Base-by-base conservation (phyloP, 2,113 vertebrate species). In the Pteronura brasiliensis region DNA sequence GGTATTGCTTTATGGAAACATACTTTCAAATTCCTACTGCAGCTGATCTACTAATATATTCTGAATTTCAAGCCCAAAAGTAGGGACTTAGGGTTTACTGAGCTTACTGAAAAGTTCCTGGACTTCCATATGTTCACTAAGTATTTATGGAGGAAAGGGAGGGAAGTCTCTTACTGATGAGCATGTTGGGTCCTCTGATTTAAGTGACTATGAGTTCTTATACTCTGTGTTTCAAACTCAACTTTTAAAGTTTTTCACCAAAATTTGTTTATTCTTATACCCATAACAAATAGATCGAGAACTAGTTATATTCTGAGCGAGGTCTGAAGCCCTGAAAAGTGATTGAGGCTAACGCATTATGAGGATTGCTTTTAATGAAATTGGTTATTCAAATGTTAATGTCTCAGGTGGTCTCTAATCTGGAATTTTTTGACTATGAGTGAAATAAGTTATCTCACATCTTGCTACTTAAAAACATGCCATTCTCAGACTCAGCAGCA, bases 61-160 rank as follows among this genome's bases (percentile, higher is more conserved):
- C 57, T 95, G 69, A 93, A 9, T 87, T 96, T 88, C 39, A 91
- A 89, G 77, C 97, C 20, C 91, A 34, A 94, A 88, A 49, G n/a
- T 88, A 59, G 59, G 31, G 7, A 85, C 17, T 82, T 67, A 52
- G 47, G 52, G 17, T 55, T 93, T 94, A 74, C 21, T 17, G 67
- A 8, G 77, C 36, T 61, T 34, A 85, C 34, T 82, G 7, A 86
- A 83, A 91, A 77, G 65, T 80, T 23, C 25, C 52, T 52, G 31
- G 42, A 21, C 14, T 80, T 90, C 39, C 85, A 2, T 52, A 15
- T 67, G 25, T 95, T 95, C 23, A 76, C 11, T 57, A 91, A 90
- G 67, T 90, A 36, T 27, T 91, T 88, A 42, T 91, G 42, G 93
- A 61, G 71, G 57, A 61, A 81, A 86, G 20, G 90, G 15, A 81